These are phyloP conservation scores for Botia kubotai DNA, from an alignment of 2,797 vertebrate species.

Conservation along the genomic window DNA sequence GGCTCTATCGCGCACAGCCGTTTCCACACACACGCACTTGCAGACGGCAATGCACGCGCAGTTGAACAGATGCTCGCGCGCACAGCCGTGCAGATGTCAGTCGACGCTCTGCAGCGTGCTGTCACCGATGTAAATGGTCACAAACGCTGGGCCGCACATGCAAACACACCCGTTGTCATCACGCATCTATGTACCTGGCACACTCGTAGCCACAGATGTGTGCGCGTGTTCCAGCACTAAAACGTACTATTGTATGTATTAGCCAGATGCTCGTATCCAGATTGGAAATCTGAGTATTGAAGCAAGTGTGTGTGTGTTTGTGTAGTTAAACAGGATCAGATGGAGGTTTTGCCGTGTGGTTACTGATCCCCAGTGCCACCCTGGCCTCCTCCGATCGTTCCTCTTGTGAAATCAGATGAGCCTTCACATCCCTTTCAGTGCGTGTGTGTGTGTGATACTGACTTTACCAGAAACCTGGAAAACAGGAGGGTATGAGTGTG, in stretches of 20 bases:
- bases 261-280: constrained; percentile 34
- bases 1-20: constrained; percentile 39
- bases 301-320: constrained; percentile 23
- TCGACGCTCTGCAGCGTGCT: not conserved
- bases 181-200: constrained; percentile 5
- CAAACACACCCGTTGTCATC: not conserved
- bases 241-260: not conserved
- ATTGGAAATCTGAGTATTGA: constrained; percentile 25
- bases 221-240: constrained; percentile 55
- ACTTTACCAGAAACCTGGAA: constrained; percentile 60
- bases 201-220: not conserved
- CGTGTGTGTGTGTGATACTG: constrained; percentile 54
- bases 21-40: constrained; percentile 51
- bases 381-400: constrained; percentile 56
- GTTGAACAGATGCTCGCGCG: constrained; percentile 18
- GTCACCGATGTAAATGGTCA: not conserved
- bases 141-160: not conserved
- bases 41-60: constrained; percentile 44
- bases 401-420: constrained; percentile 63
- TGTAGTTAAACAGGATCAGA: constrained; percentile 53
- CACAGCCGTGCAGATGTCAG: constrained; percentile 28
- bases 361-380: constrained; percentile 62
- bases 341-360: constrained; percentile 46
- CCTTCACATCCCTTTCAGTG: constrained; percentile 53
- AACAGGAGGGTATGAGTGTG: constrained; percentile 52